Evolutionary conservation across 2,888 invertebrate genomes (phyloP).

Genomic region (Perizoma flavofasciatum): DNA sequence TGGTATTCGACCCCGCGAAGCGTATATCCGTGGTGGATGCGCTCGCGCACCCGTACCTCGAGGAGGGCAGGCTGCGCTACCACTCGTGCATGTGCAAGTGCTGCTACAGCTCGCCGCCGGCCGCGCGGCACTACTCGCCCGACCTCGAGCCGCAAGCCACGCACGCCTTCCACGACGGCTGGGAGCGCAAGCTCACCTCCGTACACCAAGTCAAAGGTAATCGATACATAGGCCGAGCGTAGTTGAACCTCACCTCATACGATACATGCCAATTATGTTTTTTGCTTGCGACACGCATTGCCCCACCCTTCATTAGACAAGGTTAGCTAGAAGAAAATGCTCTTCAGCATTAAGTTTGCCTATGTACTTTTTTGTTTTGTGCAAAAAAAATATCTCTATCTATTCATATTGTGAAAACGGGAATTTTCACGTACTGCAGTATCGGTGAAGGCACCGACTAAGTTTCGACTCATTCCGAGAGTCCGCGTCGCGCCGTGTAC

Average conservation of each 20-base stretch:
- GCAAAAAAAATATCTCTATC: too few species aligned
- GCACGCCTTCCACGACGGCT: conserved; percentile 96
- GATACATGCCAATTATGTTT: too few species aligned
- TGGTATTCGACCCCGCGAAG: conserved; percentile 99
- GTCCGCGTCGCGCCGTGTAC: too few species aligned
- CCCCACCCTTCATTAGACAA: background rate
- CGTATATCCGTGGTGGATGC: conserved; percentile 98
- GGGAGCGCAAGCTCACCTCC: conserved; percentile 97
- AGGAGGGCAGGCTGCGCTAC: conserved; percentile 98
- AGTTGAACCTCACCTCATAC: conserved; percentile 83
- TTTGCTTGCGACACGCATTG: too few species aligned
- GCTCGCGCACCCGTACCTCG: conserved; percentile 97
- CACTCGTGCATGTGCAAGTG: conserved; percentile 99
- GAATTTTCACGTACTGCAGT: too few species aligned
- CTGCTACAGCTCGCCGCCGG: conserved; percentile 87
- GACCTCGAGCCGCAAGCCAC: conserved; percentile 97
- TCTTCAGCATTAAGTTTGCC: too few species aligned
- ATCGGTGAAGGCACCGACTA: too few species aligned
- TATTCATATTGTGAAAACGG: too few species aligned
- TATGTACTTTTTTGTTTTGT: too few species aligned
- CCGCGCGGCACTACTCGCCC: conserved; percentile 91
- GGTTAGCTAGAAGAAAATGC: too few species aligned
- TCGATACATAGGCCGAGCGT: background rate
- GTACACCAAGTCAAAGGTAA: conserved; percentile 98
- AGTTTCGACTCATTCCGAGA: too few species aligned